A percentile compares a stretch with the other conserved stretches of the same genome.
Conservation (phyloP, 2,888 invertebrate species). For the Ischnus inquisitorius region DNA sequence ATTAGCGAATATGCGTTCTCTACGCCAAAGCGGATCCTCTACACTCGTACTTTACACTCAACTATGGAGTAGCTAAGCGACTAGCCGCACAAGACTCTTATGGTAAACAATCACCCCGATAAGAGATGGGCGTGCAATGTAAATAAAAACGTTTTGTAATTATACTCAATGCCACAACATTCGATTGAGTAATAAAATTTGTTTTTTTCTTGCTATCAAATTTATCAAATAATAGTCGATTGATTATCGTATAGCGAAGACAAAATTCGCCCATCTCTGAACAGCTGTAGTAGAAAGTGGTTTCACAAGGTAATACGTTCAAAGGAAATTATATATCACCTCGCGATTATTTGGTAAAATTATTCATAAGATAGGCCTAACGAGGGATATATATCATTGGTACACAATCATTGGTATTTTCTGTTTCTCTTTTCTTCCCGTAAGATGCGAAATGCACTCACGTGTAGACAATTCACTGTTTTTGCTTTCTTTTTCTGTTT, state of each 20-base stretch:
- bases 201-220: background rate
- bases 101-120: background rate
- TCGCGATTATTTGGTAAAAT: conserved; percentile 53
- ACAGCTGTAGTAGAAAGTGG: background rate
- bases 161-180: background rate
- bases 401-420: conserved; percentile 39
- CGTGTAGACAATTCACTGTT: conserved; percentile 41
- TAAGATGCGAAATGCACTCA: conserved; percentile 53
- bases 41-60: too few relatives aligned
- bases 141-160: background rate
- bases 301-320: conserved; percentile 24
- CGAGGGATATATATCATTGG: conserved; percentile 22
- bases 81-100: background rate
- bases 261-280: background rate
- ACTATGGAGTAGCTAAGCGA: background rate
- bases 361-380: conserved; percentile 52
- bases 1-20: background rate
- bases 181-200: background rate
- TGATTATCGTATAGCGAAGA: background rate
- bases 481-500: conserved; percentile 24
- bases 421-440: background rate
- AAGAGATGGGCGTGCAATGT: too few relatives aligned
- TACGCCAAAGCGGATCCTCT: background rate
- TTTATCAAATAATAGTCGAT: background rate
- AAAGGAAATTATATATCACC: conserved; percentile 24